phyloP scores from a whole-genome alignment of 1,140 invertebrate genomes.

The Dendrolimus kikuchii region DNA sequence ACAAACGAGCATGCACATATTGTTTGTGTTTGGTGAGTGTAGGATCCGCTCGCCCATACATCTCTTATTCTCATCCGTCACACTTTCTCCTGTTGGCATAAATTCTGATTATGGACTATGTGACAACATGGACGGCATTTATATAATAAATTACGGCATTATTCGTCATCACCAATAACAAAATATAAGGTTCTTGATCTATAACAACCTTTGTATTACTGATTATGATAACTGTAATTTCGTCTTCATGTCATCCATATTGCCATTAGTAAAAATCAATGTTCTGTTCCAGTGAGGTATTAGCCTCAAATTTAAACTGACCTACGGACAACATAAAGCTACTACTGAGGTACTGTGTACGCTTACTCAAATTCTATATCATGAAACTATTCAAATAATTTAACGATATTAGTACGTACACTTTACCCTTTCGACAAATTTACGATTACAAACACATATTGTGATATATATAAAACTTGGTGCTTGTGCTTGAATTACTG shows the following conservation, averaged over 20 bases:
- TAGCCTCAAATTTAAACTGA: constrained; percentile 36
- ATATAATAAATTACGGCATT: no score
- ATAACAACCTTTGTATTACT: no score
- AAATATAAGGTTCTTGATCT: no score
- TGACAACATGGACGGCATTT: constrained; percentile 26
- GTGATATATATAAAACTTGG: constrained; percentile 68
- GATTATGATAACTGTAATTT: no score
- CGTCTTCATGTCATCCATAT: no score
- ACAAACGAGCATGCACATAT: constrained; percentile 48
- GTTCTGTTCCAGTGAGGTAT: constrained; percentile 25
- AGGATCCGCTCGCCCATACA: constrained; percentile 60
- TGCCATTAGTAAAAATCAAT: constrained; percentile 24
- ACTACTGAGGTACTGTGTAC: constrained; percentile 58
- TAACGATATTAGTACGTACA: constrained; percentile 30
- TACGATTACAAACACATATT: constrained; percentile 66
- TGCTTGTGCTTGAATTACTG: constrained; percentile 69
- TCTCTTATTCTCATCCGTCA: constrained; percentile 46
- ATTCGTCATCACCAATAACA: no score
- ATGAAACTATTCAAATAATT: background rate
- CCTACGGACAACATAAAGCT: constrained; percentile 69
- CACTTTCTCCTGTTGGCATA: constrained; percentile 51
- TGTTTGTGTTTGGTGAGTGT: constrained; percentile 37
- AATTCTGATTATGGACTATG: constrained; percentile 35
- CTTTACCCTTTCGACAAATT: constrained; percentile 53
- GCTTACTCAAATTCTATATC: constrained; percentile 12